Percentiles rank a stretch among this genome's conserved stretches.
These are phyloP conservation scores for Oryzias curvinotus DNA, from an alignment of 2,113 vertebrate genomes.

Conservation along the genomic window DNA sequence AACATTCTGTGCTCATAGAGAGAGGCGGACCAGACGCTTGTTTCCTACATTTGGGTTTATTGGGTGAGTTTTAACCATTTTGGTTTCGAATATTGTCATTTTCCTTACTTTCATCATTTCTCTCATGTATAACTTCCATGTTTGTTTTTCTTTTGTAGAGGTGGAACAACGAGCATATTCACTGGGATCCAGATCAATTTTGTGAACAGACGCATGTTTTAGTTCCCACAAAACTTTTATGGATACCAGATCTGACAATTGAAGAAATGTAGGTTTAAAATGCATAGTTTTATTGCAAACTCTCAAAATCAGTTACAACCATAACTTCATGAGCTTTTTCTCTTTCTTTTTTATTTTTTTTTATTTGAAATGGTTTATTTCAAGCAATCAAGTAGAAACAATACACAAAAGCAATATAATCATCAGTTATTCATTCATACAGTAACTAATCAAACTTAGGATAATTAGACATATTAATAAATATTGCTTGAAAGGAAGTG, in stretches of 20 bases:
- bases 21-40: slow-evolving; percentile 44
- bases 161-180: slow-evolving; percentile 35
- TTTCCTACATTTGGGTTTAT: slow-evolving; percentile 46
- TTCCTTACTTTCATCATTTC: not conserved
- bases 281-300: not conserved
- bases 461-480: too few species aligned
- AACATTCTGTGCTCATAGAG: slow-evolving; percentile 21
- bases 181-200: slow-evolving; percentile 40
- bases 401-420: too few species aligned
- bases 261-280: slow-evolving; percentile 45
- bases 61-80: slow-evolving; percentile 32
- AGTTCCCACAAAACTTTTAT: slow-evolving; percentile 38
- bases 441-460: too few species aligned
- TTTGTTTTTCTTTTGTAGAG: slow-evolving; percentile 11
- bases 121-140: not conserved
- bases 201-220: slow-evolving; percentile 26
- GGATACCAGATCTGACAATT: slow-evolving; percentile 57
- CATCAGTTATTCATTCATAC: too few species aligned
- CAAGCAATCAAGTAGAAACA: too few species aligned
- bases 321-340: not conserved
- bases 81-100: fast-evolving
- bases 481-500: too few species aligned
- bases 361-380: too few species aligned
- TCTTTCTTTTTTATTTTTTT: not conserved
- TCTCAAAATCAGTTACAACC: not conserved